Conservation (phyloP, 1,140 invertebrate genomes). For the Marisa cornuarietis region DNA sequence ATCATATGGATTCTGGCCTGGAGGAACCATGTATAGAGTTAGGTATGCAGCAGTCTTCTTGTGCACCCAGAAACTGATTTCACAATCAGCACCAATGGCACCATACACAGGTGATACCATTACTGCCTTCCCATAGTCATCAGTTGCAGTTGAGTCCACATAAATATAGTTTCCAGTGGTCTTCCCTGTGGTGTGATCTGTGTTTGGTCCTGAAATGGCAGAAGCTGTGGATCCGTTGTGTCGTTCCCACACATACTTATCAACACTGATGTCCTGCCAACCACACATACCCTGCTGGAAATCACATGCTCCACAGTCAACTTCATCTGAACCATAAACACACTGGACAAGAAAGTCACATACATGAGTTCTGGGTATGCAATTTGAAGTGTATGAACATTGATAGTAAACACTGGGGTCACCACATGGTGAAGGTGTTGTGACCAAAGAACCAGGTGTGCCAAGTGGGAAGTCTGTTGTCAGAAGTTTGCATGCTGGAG, state of each 20-base stretch:
- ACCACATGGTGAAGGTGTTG: conserved; percentile 45
- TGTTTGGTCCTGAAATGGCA: conserved; percentile 40
- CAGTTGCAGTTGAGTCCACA: conserved; percentile 46
- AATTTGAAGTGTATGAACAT: conserved; percentile 21
- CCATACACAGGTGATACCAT: conserved; percentile 35
- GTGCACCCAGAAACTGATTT: conserved; percentile 43
- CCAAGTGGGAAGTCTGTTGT: conserved; percentile 28
- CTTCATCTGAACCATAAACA: conserved; percentile 64
- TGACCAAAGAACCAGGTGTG: conserved; percentile 32
- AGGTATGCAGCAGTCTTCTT: conserved; percentile 39
- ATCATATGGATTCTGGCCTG: conserved; percentile 45
- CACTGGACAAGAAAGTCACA: conserved; percentile 66
- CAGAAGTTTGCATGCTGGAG: conserved; percentile 47
- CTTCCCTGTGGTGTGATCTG: conserved; percentile 53
- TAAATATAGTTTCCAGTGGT: conserved; percentile 53
- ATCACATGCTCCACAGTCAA: conserved; percentile 47
- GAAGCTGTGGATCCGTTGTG: conserved; percentile 49
- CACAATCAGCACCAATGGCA: conserved; percentile 26
- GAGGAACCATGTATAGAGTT: conserved; percentile 23
- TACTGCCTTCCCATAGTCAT: conserved; percentile 42
- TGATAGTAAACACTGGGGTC: conserved; percentile 44
- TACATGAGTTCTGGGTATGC: conserved; percentile 21
- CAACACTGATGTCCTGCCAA: conserved; percentile 52
- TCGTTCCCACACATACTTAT: conserved; percentile 52
- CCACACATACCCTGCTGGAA: conserved; percentile 62